These are phyloP conservation scores for Catocala sponsa DNA, from an alignment of 2,888 invertebrate species.

Conservation along the genomic window DNA sequence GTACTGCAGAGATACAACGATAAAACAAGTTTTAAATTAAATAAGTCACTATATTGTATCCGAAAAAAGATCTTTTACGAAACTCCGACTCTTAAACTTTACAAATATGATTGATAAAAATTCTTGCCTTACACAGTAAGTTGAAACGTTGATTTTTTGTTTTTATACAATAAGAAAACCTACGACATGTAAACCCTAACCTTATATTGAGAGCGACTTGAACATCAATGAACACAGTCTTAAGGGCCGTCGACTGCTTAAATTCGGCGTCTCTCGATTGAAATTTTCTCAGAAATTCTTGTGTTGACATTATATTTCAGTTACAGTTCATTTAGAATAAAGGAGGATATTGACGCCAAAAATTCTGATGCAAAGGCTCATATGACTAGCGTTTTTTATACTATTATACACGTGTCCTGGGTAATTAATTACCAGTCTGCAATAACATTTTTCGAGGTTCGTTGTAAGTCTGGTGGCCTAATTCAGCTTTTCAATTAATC, in stretches of 20 bases:
- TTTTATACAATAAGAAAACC: neutral
- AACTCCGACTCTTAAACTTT: neutral
- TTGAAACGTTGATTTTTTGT: neutral
- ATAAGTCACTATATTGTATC: slow-evolving; percentile 16
- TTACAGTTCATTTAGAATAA: too few relatives aligned
- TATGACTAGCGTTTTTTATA: too few relatives aligned
- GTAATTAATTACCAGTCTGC: slow-evolving; percentile 3
- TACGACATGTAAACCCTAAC: neutral
- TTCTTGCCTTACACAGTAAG: slow-evolving; percentile 6
- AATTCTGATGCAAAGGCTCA: too few relatives aligned
- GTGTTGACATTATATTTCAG: too few relatives aligned
- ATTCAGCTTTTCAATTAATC: slow-evolving; percentile 11
- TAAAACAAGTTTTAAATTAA: slow-evolving; percentile 18
- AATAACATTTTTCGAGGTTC: neutral
- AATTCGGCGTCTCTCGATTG: too few relatives aligned
- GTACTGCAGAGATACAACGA: slow-evolving; percentile 18
- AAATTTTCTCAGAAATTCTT: too few relatives aligned
- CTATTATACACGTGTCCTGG: neutral
- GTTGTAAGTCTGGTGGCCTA: neutral
- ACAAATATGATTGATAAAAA: slow-evolving; percentile 2
- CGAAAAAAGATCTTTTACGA: slow-evolving; percentile 6
- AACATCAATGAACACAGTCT: too few relatives aligned
- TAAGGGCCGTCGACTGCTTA: too few relatives aligned
- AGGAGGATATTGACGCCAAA: too few relatives aligned
- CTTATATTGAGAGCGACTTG: slow-evolving; percentile 10